Conservation (phyloP, 2,113 vertebrate genomes). For the Antechinus stuartii region DNA sequence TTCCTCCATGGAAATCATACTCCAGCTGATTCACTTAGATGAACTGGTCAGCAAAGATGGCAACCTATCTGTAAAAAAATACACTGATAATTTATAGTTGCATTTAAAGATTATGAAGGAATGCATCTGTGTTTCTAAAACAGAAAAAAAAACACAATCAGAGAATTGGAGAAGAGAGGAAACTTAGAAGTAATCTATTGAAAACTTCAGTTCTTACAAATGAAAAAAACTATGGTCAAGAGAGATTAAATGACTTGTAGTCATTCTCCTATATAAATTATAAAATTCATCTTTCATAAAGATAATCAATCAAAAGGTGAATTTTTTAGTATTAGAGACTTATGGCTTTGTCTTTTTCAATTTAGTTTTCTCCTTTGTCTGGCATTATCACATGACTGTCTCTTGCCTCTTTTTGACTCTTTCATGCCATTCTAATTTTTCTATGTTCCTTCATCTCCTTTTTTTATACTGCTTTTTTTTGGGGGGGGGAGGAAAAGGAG, state of each 20-base stretch:
- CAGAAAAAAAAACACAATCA: not conserved
- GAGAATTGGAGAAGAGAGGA: not conserved
- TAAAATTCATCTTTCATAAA: not conserved
- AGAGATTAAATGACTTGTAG: not conserved
- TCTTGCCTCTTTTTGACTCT: not conserved
- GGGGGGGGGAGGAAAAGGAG: not conserved
- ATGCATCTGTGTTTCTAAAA: not conserved
- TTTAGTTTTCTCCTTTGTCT: not conserved
- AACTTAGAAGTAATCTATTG: not conserved
- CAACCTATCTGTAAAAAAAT: slow-evolving; percentile 7
- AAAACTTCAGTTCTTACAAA: not conserved
- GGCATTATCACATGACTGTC: not conserved
- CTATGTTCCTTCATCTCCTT: not conserved
- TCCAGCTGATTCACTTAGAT: not conserved
- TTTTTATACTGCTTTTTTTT: not conserved
- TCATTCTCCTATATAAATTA: slow-evolving; percentile 35
- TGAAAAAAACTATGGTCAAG: not conserved
- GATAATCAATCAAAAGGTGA: not conserved
- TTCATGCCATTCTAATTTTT: not conserved
- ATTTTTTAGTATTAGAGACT: not conserved
- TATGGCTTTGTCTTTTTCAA: not conserved
- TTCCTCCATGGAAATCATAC: not conserved
- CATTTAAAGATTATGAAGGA: not conserved
- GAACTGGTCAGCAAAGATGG: not conserved
- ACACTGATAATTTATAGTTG: not conserved